Evolutionary conservation across 2,888 invertebrate species (phyloP).

Genomic region (Tetramorium bicarinatum): DNA sequence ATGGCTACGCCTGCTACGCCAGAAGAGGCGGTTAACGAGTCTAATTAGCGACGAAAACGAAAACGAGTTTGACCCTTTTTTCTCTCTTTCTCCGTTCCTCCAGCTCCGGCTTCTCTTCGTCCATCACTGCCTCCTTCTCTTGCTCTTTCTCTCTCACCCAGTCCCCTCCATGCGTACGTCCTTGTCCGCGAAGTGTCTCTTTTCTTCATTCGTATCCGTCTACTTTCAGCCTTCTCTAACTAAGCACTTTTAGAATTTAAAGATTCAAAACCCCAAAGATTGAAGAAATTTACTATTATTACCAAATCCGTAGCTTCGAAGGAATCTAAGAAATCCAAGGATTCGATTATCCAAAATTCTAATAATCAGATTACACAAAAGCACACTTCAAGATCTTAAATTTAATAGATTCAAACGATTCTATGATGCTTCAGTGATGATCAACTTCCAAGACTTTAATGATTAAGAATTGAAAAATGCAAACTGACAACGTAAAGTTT

Average conservation of each 20-base stretch:
- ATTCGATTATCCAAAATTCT: neutral
- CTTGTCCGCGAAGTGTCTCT: conserved; percentile 41
- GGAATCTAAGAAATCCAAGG: no score
- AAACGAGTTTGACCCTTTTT: conserved; percentile 86
- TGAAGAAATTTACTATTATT: neutral
- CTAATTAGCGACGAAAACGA: conserved; percentile 87
- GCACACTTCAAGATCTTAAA: neutral
- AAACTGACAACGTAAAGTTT: neutral
- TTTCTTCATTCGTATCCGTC: conserved; percentile 28
- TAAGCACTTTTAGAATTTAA: neutral
- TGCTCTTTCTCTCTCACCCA: conserved; percentile 39
- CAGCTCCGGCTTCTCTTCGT: conserved; percentile 44
- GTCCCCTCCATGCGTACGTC: conserved; percentile 32
- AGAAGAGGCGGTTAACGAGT: conserved; percentile 85
- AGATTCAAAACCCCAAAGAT: neutral
- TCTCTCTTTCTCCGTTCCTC: conserved; percentile 69
- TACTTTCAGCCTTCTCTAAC: conserved; percentile 1
- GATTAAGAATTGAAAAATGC: neutral
- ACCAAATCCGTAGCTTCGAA: neutral
- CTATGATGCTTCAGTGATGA: neutral
- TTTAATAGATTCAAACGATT: neutral
- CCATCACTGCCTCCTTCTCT: conserved; percentile 40
- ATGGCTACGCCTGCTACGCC: conserved; percentile 83
- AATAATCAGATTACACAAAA: neutral
- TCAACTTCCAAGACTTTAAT: neutral